Evolutionary conservation across 2,888 invertebrate species (phyloP), one percentile per base, ranked within the genome.

Genomic region (Subacronicta megacephala): DNA sequence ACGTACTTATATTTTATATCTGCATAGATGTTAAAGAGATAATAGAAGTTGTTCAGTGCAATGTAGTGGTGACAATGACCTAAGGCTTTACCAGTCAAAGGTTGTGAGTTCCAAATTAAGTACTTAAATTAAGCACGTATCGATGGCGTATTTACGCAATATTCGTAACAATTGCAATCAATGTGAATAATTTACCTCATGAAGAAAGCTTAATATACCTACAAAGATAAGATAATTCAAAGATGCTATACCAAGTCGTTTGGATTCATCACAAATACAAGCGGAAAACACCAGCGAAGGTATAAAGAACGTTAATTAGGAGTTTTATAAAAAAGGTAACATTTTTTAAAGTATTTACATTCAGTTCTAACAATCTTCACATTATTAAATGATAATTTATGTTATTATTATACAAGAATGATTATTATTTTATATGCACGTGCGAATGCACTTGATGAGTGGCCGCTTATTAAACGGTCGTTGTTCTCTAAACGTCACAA

Each of bases 401-500:
- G 26, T 41, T 47, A 15, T 10, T 45, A 23, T 41, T 20, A 68
- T 16, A 50, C 33, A 47, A 54, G 31, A 33, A 54, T 41, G 12
- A 45, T 40, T n/a, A 33, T 44, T 33, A 50, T 35, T 29, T n/a
- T 31, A 37, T 36, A 53, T 47, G 36, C 51, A 58, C 42, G 49
- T 54, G 31, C 44, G 37, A 47, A 51, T 54, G 41, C 41, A 51
- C n/a, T 42, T 54, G 52, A 54, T 68, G 20, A 43, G 43, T 33
- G 31, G 10, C 46, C 9, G 46, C 67, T 46, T 61, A 50, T 55
- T 57, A 56, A 62, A 57, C 47, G 57, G 53, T 61, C 50, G 55
- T 58, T 60, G 61, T 74, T 74, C 46, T 62, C 45, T 45, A 62
- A 62, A 62, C 57, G 54, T 63, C 62, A 58, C 58, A 37, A 66